Percentiles rank a stretch among this genome's conserved stretches.
Evolutionary conservation across 1,140 invertebrate species (phyloP).

Genomic region (Thalassaphorura encarpata): DNA sequence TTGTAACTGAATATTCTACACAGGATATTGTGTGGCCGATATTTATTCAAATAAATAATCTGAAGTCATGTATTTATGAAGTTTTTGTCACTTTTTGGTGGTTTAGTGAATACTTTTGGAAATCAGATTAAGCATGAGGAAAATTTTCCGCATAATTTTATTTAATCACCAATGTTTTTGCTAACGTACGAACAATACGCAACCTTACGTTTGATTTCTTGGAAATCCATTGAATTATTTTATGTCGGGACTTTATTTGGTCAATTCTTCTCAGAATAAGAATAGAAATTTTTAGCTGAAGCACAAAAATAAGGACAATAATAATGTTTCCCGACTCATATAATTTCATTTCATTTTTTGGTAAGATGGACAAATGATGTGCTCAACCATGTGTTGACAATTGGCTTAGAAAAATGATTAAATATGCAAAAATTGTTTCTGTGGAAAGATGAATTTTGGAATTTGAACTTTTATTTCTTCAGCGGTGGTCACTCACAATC

Average conservation of each 20-base stretch:
- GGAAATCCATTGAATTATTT: background rate
- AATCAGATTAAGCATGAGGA: too few species aligned
- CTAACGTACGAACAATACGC: background rate
- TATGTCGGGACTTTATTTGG: too few species aligned
- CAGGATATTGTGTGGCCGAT: background rate
- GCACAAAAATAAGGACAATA: background rate
- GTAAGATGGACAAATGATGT: background rate
- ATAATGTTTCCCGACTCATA: background rate
- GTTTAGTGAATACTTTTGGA: too few species aligned
- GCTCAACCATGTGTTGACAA: constrained; percentile 24
- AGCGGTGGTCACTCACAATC: background rate
- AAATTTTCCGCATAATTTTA: too few species aligned
- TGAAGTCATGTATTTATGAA: background rate
- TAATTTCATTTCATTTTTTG: background rate
- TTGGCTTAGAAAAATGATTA: constrained; percentile 3
- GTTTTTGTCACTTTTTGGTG: too few species aligned
- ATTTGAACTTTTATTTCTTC: background rate
- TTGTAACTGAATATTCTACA: background rate
- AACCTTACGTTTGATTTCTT: background rate
- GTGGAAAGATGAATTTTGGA: background rate
- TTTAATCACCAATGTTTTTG: too few species aligned
- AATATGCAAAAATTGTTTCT: background rate
- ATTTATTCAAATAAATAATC: background rate
- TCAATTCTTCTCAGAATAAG: background rate
- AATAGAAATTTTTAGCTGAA: background rate